phyloP scores from a whole-genome alignment of 1,140 invertebrate genomes.

The Leptestheria dahalacensis region DNA sequence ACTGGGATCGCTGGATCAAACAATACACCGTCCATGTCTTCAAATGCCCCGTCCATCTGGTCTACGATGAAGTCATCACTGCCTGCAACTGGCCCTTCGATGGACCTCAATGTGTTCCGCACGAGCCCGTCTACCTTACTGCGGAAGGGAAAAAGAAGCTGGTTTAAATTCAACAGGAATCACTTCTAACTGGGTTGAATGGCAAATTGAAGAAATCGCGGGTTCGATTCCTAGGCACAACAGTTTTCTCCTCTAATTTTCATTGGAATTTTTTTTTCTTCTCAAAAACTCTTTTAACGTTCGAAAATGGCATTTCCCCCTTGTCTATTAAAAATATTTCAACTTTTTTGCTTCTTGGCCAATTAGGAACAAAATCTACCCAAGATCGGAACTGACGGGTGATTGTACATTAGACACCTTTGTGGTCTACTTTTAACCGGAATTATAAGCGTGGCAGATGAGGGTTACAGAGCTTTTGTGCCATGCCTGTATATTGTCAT shows the following conservation, averaged over 20 bases:
- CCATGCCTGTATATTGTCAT: no score
- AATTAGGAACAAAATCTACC: neutral
- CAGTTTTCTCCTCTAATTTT: neutral
- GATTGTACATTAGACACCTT: neutral
- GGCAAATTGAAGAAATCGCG: neutral
- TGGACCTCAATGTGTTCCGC: slow-evolving; percentile 47
- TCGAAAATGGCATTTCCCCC: neutral
- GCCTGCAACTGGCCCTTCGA: slow-evolving; percentile 72
- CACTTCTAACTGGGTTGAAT: neutral
- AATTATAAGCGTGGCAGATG: no score
- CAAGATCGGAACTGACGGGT: neutral
- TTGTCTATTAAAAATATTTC: no score
- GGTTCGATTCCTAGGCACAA: neutral
- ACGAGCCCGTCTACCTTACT: slow-evolving; percentile 13
- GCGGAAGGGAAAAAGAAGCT: neutral
- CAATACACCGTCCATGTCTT: slow-evolving; percentile 60
- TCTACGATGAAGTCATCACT: slow-evolving; percentile 53
- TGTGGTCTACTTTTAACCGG: no score
- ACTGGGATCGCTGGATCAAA: slow-evolving; percentile 64
- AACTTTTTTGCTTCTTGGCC: no score
- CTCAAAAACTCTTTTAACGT: neutral
- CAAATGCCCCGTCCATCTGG: slow-evolving; percentile 63
- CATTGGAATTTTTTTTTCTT: neutral
- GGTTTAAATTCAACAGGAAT: neutral
- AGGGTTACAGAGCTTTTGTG: no score